Conservation (phyloP, 1,140 invertebrate species). For the Brachionus manjavacas region DNA sequence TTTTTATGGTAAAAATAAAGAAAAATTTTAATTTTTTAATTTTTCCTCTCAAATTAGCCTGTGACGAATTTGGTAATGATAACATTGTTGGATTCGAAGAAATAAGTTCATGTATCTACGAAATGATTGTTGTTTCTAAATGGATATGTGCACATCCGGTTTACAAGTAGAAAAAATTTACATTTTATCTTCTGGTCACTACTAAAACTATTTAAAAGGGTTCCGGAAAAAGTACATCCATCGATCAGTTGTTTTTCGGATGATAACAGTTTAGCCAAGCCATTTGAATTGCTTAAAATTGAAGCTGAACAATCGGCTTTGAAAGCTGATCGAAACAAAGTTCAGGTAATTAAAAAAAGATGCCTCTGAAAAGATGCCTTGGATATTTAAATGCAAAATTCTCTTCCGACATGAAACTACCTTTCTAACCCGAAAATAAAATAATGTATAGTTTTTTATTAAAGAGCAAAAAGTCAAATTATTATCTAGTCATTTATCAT, state of each 20-base stretch:
- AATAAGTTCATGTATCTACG: conserved; percentile 38
- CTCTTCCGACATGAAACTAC: no score
- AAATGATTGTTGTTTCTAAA: conserved; percentile 36
- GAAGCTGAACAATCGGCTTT: background rate
- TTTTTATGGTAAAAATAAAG: conserved; percentile 26
- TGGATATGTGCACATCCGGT: conserved; percentile 11
- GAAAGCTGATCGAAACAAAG: background rate
- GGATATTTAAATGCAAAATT: no score
- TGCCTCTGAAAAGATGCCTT: no score
- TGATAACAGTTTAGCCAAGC: background rate
- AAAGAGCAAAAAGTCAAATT: no score
- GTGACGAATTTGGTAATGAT: conserved; percentile 37
- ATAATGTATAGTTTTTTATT: no score
- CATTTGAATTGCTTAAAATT: background rate
- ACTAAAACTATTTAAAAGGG: background rate
- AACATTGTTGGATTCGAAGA: conserved; percentile 33
- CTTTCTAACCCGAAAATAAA: no score
- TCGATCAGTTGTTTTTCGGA: conserved; percentile 1
- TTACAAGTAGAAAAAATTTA: background rate
- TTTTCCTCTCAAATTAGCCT: background rate
- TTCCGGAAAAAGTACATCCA: conserved; percentile 8
- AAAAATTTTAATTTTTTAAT: background rate
- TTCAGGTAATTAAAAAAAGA: background rate
- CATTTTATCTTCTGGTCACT: background rate
- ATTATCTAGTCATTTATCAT: no score